Conservation (phyloP, 2,888 invertebrate genomes). For the Polylopha cassiicola region DNA sequence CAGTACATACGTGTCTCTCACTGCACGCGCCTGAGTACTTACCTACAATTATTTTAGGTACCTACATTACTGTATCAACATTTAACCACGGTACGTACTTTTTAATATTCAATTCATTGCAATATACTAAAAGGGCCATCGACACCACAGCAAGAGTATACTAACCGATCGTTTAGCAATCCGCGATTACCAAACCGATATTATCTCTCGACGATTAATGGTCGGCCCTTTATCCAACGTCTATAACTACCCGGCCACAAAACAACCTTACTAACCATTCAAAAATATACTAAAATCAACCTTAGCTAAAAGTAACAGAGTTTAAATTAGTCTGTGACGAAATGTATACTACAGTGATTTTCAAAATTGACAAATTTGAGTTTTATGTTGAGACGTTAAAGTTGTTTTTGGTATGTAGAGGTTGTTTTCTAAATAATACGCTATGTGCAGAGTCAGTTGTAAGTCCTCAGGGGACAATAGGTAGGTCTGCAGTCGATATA, state of each 20-base stretch:
- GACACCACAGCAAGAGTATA: conserved; percentile 48
- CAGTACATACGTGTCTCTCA: no score
- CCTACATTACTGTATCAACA: no score
- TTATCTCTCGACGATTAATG: conserved; percentile 70
- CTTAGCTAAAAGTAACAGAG: conserved; percentile 19
- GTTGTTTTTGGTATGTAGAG: conserved; percentile 29
- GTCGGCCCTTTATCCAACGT: conserved; percentile 67
- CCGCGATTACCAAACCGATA: conserved; percentile 68
- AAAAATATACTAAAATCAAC: conserved; percentile 28
- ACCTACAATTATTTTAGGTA: no score
- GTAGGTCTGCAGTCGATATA: conserved; percentile 66
- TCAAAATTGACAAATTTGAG: conserved; percentile 19
- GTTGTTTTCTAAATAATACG: conserved; percentile 35
- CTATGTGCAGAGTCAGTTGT: conserved; percentile 57
- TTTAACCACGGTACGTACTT: no score
- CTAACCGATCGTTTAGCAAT: conserved; percentile 68
- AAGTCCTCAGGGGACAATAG: conserved; percentile 69
- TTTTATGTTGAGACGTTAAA: conserved; percentile 21
- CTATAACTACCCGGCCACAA: conserved; percentile 38
- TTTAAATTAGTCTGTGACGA: conserved; percentile 23
- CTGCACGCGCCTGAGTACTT: no score
- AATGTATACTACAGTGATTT: conserved; percentile 25
- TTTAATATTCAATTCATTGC: conserved; percentile 17
- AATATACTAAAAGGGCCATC: conserved; percentile 38
- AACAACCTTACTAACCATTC: conserved; percentile 34